Conservation (phyloP, 1,140 invertebrate genomes). For the Tribolium madens region DNA sequence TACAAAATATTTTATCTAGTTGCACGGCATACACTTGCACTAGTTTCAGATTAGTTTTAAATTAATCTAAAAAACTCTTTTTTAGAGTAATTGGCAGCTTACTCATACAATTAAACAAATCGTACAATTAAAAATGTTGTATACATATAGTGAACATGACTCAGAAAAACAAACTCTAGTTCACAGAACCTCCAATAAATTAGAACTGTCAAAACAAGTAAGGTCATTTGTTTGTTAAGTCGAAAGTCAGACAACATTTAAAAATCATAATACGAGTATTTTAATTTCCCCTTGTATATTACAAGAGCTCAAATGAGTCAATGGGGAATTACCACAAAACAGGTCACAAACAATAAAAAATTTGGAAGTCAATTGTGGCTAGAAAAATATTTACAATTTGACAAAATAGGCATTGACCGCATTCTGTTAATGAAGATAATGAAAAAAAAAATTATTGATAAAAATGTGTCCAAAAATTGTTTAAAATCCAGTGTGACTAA, state of each 20-base stretch:
- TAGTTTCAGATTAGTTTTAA: not conserved
- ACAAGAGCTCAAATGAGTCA: not conserved
- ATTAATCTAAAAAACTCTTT: not conserved
- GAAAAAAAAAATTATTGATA: no score
- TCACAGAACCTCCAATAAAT: not conserved
- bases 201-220: not conserved
- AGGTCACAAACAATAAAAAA: not conserved
- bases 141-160: not conserved
- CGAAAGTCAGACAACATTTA: not conserved
- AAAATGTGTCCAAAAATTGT: no score
- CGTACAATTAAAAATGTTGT: not conserved
- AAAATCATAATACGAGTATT: not conserved
- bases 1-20: not conserved
- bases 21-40: not conserved
- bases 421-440: no score
- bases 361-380: no score
- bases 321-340: not conserved
- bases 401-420: no score
- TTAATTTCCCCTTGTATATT: not conserved
- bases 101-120: no score
- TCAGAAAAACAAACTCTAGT: not conserved
- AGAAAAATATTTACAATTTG: no score
- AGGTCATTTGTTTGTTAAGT: not conserved
- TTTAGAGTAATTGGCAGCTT: no score
- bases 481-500: no score